Base-by-base conservation (phyloP, 2,888 invertebrate species). In the Drosophila kambysellisi region DNA sequence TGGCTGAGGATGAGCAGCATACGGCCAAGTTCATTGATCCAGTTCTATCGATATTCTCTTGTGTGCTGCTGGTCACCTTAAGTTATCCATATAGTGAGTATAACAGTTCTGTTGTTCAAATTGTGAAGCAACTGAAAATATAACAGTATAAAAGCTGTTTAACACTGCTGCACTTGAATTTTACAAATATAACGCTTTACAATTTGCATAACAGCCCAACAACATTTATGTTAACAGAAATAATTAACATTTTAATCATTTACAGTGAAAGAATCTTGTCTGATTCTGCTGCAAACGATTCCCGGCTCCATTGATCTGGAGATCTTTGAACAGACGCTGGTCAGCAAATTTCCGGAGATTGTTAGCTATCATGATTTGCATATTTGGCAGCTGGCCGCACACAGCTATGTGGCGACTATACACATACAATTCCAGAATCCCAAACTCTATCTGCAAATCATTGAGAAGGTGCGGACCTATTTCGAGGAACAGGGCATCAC, bases 201-300 rank as follows among this genome's bases (percentile, higher is more conserved):
- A 65, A 17, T 39, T 63, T 41, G 8, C 15, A 17, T 35, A 41
- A 4, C 43, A 25, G 12, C 15, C 20, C 5, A 15, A 12, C 15
- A 41, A 11, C 25, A 17, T 17, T 15, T 7, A 11, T 11, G 12
- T 46, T 51, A 46, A 56, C 59, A 64, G 33, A 9, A 69, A 64
- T n/a, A 51, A 25, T 57, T 60, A 46, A 56, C 7, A 48, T 58
- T 51, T 83, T 57, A 5, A 2, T 73, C 82, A 93, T 93, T 87
- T 83, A 48, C 94, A 98, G 98, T 98, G 95, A 97, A 97, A 82
- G 97, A 98, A 92, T 97, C 98, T 15, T 96, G 97, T 6, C 93
- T 97, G 64, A 97, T 98, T 87, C 94, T 98, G 0, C 94, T 99
- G 29, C 98, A 99, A 94, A 98, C 98, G 1, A 98, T 98, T 69